These are phyloP conservation scores for Drosophila paulistorum DNA, from an alignment of 1,140 invertebrate genomes.

Conservation along the genomic window DNA sequence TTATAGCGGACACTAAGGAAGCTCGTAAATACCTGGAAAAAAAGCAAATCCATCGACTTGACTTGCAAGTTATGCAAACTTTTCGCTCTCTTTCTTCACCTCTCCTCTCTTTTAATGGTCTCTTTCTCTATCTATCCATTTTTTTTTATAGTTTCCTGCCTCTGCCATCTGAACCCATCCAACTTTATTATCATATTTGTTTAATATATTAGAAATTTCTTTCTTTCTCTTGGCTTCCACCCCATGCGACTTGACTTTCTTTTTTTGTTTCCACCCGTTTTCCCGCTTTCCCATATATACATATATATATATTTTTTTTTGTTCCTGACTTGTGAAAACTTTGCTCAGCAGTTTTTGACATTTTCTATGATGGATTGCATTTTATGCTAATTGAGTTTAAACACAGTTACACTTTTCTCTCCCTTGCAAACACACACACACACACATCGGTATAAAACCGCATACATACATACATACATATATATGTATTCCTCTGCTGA, in stretches of 20 bases:
- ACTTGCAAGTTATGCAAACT: conserved; percentile 50
- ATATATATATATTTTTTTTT: conserved; percentile 21
- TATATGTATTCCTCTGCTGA: conserved; percentile 37
- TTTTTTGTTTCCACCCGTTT: conserved; percentile 17
- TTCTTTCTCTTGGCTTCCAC: conserved; percentile 18
- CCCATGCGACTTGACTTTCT: conserved; percentile 20
- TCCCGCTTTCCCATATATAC: conserved; percentile 11
- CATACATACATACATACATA: background rate
- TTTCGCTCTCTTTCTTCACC: conserved; percentile 26
- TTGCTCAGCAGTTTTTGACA: conserved; percentile 81
- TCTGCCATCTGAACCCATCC: conserved; percentile 9
- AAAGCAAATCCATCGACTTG: conserved; percentile 47
- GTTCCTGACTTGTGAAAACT: conserved; percentile 73
- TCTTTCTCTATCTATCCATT: conserved; percentile 43
- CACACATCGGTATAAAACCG: background rate
- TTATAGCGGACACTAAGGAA: conserved; percentile 47
- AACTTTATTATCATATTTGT: conserved; percentile 76
- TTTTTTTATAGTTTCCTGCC: conserved; percentile 43
- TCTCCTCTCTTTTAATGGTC: conserved; percentile 18
- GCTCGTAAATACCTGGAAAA: conserved; percentile 66
- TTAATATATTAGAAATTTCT: conserved; percentile 74
- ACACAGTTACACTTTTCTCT: conserved; percentile 58
- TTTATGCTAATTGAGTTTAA: conserved; percentile 82
- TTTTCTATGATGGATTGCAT: conserved; percentile 80
- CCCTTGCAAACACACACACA: conserved; percentile 31